Evolutionary conservation across 2,888 invertebrate genomes (phyloP).

Genomic region (Spilosoma lubricipeda): DNA sequence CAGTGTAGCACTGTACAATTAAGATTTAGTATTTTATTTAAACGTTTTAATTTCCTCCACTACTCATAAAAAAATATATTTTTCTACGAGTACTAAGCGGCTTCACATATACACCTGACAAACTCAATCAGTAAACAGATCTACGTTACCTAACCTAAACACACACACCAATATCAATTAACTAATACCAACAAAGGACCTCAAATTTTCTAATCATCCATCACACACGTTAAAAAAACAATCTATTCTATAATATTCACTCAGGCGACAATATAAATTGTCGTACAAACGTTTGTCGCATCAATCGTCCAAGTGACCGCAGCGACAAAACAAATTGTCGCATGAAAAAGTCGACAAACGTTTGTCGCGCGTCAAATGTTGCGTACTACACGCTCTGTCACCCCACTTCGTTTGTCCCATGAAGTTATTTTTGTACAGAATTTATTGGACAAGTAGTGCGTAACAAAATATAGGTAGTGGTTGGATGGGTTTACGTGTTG

Average conservation of each 20-base stretch:
- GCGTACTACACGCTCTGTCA: constrained; percentile 45
- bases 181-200: constrained; percentile 3
- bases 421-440: constrained; percentile 45
- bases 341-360: constrained; percentile 30
- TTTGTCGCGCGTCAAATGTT: constrained; percentile 48
- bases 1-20: no score
- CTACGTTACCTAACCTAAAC: background rate
- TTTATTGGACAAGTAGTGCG: constrained; percentile 39
- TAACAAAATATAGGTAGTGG: constrained; percentile 10
- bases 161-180: background rate
- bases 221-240: constrained; percentile 29
- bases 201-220: constrained; percentile 15
- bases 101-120: background rate
- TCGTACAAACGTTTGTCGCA: background rate
- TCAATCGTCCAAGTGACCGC: constrained; percentile 34
- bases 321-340: constrained; percentile 42
- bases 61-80: background rate
- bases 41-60: no score
- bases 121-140: background rate
- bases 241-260: constrained; percentile 30
- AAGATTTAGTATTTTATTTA: no score
- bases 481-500: constrained; percentile 9
- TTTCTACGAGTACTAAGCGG: background rate
- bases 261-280: constrained; percentile 32
- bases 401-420: constrained; percentile 44